Percentiles rank a stretch among this genome's conserved stretches.
Conservation (phyloP, 1,140 invertebrate species). For the Berghia stephanieae region DNA sequence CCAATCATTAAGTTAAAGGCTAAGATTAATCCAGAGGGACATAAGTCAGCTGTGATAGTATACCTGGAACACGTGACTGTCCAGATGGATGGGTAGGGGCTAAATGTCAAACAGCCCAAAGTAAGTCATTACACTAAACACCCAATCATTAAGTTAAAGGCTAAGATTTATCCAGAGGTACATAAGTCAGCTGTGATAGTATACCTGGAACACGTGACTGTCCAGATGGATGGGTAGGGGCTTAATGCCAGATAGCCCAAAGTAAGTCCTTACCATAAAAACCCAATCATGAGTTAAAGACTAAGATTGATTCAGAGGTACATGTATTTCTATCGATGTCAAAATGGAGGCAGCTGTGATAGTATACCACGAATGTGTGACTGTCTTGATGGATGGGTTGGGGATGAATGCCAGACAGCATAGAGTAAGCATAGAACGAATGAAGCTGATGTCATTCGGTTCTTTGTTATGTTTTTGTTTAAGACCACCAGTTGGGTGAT, state of each 20-base stretch:
- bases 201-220: conserved; percentile 77
- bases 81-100: conserved; percentile 69
- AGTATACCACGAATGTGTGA: conserved; percentile 77
- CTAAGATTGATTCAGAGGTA: neutral
- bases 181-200: conserved; percentile 57
- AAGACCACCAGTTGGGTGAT: conserved; percentile 68
- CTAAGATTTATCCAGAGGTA: neutral
- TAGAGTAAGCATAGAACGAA: conserved; percentile 41
- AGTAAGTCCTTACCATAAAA: conserved; percentile 35
- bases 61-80: conserved; percentile 77
- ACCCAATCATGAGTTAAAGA: no score
- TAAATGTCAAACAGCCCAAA: conserved; percentile 53
- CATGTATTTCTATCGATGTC: conserved; percentile 86
- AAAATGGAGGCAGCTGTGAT: conserved; percentile 70
- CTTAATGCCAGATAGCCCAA: conserved; percentile 55
- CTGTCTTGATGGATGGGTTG: conserved; percentile 69
- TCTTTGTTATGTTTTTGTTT: no score
- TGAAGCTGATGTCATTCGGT: neutral
- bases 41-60: conserved; percentile 57
- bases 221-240: conserved; percentile 69
- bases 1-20: no score
- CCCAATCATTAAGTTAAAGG: no score
- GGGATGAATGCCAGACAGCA: conserved; percentile 57
- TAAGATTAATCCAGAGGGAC: neutral
- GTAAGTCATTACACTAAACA: conserved; percentile 34